A percentile compares a stretch with the other conserved stretches of the same genome.
These are phyloP conservation scores for Mirza zaza DNA, from an alignment of 2,113 vertebrate species.

Conservation along the genomic window DNA sequence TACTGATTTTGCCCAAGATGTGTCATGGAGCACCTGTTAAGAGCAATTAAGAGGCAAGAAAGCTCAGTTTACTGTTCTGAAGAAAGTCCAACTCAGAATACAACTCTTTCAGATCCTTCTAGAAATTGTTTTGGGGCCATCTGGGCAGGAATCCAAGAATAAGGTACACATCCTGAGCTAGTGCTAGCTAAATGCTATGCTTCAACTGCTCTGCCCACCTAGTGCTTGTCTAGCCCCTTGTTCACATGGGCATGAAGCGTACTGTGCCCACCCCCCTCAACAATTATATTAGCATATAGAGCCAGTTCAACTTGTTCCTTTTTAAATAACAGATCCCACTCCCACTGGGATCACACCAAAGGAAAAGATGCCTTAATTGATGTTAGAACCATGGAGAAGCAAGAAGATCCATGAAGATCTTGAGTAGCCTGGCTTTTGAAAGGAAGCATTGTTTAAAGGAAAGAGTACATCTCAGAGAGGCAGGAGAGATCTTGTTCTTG, in stretches of 20 bases:
- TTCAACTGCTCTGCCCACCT: not conserved
- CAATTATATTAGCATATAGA: not conserved
- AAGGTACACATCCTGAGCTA: conserved; percentile 29
- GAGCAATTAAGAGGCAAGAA: conserved; percentile 42
- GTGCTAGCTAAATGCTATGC: not conserved
- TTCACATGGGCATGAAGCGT: not conserved
- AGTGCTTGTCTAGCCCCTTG: not conserved
- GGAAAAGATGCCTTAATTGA: conserved; percentile 27
- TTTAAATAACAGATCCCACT: conserved; percentile 49
- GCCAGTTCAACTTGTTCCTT: conserved; percentile 37
- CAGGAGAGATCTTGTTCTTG: not conserved
- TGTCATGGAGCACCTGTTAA: conserved; percentile 48
- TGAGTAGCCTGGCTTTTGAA: conserved; percentile 8
- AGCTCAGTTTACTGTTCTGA: conserved; percentile 15
- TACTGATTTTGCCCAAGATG: conserved; percentile 40
- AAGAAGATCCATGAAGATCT: conserved; percentile 1
- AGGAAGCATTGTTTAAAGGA: not conserved
- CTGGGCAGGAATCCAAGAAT: conserved; percentile 5
- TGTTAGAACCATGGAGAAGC: conserved; percentile 15
- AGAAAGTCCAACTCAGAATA: conserved; percentile 17
- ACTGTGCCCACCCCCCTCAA: not conserved
- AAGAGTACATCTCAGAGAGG: not conserved
- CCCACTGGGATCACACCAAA: conserved; percentile 2
- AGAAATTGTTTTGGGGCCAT: conserved; percentile 52
- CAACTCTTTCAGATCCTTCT: conserved; percentile 18